phyloP scores from a whole-genome alignment of 2,113 vertebrate species.

The Sebastes fasciatus region DNA sequence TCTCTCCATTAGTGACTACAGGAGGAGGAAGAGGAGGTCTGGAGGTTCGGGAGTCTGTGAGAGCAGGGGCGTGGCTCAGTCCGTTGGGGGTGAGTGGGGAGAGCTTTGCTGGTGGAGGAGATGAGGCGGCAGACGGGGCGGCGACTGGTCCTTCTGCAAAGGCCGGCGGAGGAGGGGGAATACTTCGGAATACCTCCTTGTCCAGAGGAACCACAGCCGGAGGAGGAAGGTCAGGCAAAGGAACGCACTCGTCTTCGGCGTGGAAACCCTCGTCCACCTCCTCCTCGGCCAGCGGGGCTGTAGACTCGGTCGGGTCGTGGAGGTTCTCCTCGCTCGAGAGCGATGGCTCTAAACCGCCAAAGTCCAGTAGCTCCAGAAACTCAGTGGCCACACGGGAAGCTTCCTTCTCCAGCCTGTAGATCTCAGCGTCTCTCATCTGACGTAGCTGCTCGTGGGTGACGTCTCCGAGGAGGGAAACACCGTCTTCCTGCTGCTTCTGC shows the following conservation, averaged over 20 bases:
- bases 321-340: conserved; percentile 89
- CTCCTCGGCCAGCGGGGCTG: conserved; percentile 87
- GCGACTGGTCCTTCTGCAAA: conserved; percentile 74
- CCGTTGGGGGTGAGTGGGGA: conserved; percentile 44
- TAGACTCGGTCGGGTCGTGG: conserved; percentile 85
- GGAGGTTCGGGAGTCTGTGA: conserved; percentile 35
- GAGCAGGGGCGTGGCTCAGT: conserved; percentile 29
- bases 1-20: conserved; percentile 60
- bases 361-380: conserved; percentile 92
- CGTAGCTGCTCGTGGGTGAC: conserved; percentile 86
- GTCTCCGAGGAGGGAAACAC: conserved; percentile 88
- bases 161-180: conserved; percentile 81
- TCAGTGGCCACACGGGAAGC: conserved; percentile 91
- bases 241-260: conserved; percentile 85
- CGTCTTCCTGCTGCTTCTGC: conserved; percentile 89
- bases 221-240: conserved; percentile 80
- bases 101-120: conserved; percentile 28
- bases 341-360: conserved; percentile 88
- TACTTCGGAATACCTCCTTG: conserved; percentile 76
- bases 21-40: conserved; percentile 28
- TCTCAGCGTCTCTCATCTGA: conserved; percentile 88
- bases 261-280: conserved; percentile 91
- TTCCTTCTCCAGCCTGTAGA: conserved; percentile 90
- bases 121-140: conserved; percentile 40
- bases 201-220: conserved; percentile 73